These are phyloP conservation scores for Cherax quadricarinatus DNA, from an alignment of 1,140 invertebrate species.

Conservation along the genomic window DNA sequence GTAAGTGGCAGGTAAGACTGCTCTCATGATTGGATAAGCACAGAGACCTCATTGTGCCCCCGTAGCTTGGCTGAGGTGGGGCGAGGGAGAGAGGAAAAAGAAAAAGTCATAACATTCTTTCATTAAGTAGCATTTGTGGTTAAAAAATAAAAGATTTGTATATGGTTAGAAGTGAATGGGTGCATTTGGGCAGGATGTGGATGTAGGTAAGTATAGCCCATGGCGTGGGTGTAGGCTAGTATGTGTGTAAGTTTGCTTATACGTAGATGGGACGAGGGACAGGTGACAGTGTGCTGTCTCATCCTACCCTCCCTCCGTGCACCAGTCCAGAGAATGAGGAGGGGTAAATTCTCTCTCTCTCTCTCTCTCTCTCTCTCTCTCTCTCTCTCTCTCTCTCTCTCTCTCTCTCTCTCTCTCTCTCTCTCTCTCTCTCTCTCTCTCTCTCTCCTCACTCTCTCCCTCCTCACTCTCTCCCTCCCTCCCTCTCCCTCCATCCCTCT, in stretches of 20 bases:
- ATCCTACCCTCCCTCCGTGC: no score
- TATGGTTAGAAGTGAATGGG: not conserved
- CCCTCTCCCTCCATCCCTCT: not conserved
- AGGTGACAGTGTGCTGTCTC: no score
- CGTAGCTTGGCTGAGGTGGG: no score
- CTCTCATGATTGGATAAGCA: not conserved
- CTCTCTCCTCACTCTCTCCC: no score
- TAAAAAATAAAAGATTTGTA: not conserved
- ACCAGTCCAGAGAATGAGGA: no score
- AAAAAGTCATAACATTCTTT: not conserved
- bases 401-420: no score
- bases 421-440: no score
- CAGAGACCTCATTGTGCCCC: not conserved
- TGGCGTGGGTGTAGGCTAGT: not conserved
- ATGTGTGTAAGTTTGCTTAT: not conserved
- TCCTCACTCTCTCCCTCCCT: not conserved
- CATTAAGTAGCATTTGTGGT: not conserved
- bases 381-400: no score
- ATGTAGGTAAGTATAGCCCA: not conserved
- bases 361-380: no score
- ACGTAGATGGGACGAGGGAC: not conserved
- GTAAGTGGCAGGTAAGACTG: not conserved
- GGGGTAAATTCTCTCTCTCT: not conserved
- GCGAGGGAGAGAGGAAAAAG: not conserved
- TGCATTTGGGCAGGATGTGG: not conserved